These are phyloP conservation scores for Siderastrea radians DNA, from an alignment of 92 coral and sea anemone species.

Conservation along the genomic window DNA sequence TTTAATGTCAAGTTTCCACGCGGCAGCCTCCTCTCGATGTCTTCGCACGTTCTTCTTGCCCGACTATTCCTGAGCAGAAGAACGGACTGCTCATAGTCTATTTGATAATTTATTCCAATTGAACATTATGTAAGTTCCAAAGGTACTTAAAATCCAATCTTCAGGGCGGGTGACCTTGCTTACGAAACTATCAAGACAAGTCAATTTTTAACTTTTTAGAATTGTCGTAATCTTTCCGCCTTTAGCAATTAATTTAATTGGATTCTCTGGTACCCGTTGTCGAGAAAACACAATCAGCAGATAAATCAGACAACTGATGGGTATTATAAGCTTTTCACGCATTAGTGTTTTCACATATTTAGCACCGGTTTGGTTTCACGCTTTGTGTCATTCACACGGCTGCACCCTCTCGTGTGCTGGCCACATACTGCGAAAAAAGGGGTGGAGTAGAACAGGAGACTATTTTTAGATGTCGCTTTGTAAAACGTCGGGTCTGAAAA, in stretches of 20 bases:
- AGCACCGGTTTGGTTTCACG: conserved; percentile 10
- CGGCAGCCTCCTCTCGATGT: no score
- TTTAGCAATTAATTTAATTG: background rate
- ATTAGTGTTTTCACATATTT: conserved; percentile 19
- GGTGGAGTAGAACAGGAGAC: background rate
- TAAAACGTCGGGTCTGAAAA: no score
- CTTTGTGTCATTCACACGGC: conserved; percentile 14
- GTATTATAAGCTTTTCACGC: background rate
- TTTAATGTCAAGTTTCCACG: no score
- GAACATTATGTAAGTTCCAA: no score
- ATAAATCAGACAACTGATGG: background rate
- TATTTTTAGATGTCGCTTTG: no score
- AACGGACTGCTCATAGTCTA: no score
- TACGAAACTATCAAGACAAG: no score
- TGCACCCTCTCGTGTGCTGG: background rate
- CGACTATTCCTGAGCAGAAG: no score
- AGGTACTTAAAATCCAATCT: no score
- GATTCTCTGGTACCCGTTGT: background rate
- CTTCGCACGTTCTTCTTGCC: no score
- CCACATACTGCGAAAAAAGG: conserved; percentile 8
- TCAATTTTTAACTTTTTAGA: background rate
- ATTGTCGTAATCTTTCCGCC: background rate
- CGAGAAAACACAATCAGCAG: background rate
- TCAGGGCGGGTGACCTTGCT: no score
- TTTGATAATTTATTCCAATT: no score